Base-by-base conservation (phyloP, 2,888 invertebrate genomes). In the Peribatodes rhomboidaria region DNA sequence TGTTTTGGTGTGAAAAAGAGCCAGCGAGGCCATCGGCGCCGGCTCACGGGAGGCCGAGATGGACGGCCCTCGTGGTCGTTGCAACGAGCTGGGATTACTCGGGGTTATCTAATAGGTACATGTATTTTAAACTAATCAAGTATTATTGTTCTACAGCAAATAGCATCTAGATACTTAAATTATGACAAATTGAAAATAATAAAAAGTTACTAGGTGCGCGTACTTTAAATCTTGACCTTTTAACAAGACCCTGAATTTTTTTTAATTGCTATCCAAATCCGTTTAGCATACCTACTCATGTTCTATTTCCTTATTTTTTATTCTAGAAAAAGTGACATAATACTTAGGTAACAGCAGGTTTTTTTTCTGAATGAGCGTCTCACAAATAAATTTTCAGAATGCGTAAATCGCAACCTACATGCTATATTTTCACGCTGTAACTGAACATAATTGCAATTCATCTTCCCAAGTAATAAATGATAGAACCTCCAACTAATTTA, bases 401-500 rank as follows among this genome's bases (percentile, higher is more conserved):
- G 22, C 22, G 54, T 55, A 18, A 61, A 22, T 42, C 18, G 49
- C 16, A 55, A 41, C 39, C 44, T 47, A 18, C 46, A 54, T 39
- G 37, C 16, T 11, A n/a, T 37, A 41, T 61, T 46, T 42, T 1
- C 42, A 33, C 22, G 27, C 20, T 14, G 14, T 54, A 35, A 16
- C 18, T 55, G 50, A 62, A 47, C 27, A 49, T 53, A 62, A 58
- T 44, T 55, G 61, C 57, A 67, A 65, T 64, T 53, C 44, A 66
- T 64, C 61, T 65, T 69, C 61, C 47, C 50, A 59, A 68, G 46
- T 59, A 59, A 57, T 57, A 70, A 72, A 72, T 71, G 68, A 74
- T 76, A 70, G 73, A 81, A 78, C 75, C 77, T 78, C 72, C 76
- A 74, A 81, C 78, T 76, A 81, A 81, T 84, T 79, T 77, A 76